Evolutionary conservation across 2,113 vertebrate genomes (phyloP).

Genomic region (Leucosticte australis): DNA sequence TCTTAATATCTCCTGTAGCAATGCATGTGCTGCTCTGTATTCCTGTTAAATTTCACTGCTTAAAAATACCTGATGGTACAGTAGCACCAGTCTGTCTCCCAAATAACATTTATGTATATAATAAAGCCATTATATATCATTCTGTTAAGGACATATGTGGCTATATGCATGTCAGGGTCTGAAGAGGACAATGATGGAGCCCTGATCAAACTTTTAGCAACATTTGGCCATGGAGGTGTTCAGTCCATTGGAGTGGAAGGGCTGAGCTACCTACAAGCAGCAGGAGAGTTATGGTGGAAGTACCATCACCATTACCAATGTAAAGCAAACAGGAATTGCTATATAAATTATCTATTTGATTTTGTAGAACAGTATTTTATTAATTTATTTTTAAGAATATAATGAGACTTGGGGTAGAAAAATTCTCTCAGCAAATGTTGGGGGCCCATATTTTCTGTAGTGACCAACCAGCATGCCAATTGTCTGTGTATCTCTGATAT

Average conservation of each 20-base stretch:
- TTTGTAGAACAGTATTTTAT: background rate
- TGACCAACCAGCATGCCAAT: background rate
- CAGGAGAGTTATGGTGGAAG: background rate
- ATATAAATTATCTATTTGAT: background rate
- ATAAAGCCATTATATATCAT: background rate
- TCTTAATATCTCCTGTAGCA: background rate
- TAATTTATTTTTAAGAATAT: background rate
- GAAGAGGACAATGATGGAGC: background rate
- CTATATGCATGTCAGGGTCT: background rate
- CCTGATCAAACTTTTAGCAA: background rate
- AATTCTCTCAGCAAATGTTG: background rate
- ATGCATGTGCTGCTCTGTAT: background rate
- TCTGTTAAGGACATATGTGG: background rate
- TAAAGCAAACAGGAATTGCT: background rate
- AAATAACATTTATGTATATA: background rate
- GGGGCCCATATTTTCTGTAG: background rate
- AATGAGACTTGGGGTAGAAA: background rate
- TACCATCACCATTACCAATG: background rate
- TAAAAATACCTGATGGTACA: background rate
- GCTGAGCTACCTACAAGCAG: background rate
- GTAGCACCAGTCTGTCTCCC: background rate
- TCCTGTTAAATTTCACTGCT: background rate
- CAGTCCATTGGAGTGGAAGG: background rate
- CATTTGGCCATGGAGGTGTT: background rate
- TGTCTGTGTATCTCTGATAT: background rate